phyloP scores from a whole-genome alignment of 1,140 invertebrate species.

The Phocides pigmalion region DNA sequence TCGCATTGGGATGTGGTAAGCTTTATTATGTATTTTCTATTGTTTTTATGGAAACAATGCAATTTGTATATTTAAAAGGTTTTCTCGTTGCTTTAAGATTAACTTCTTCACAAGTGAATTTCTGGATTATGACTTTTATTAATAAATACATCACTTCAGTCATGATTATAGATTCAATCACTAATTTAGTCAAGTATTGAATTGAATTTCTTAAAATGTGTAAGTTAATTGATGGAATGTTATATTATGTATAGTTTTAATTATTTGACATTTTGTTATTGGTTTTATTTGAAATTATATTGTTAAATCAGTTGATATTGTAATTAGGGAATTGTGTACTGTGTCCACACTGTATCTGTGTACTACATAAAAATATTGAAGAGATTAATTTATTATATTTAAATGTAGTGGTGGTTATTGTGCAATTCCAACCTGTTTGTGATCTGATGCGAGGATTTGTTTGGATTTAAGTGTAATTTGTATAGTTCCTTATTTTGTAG shows the following conservation, averaged over 20 bases:
- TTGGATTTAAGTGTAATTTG: slow-evolving; percentile 73
- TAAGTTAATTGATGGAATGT: slow-evolving; percentile 58
- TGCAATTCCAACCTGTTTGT: slow-evolving; percentile 78
- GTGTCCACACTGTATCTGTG: too few species aligned
- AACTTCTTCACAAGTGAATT: slow-evolving; percentile 40
- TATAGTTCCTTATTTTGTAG: slow-evolving; percentile 81
- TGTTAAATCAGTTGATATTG: slow-evolving; percentile 80
- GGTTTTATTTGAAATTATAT: slow-evolving; percentile 71
- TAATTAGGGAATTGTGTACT: slow-evolving; percentile 67
- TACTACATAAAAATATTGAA: slow-evolving; percentile 63
- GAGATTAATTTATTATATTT: slow-evolving; percentile 81
- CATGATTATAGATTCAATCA: slow-evolving; percentile 57
- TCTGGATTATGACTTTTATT: slow-evolving; percentile 48
- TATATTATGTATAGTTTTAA: slow-evolving; percentile 64
- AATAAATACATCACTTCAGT: slow-evolving; percentile 56
- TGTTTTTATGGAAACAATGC: slow-evolving; percentile 61
- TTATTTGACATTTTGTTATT: slow-evolving; percentile 76
- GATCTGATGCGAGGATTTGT: slow-evolving; percentile 77
- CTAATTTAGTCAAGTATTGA: slow-evolving; percentile 57
- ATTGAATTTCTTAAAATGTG: slow-evolving; percentile 53
- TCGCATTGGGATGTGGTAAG: slow-evolving; percentile 63
- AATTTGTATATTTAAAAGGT: slow-evolving; percentile 57
- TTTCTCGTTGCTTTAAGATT: slow-evolving; percentile 54
- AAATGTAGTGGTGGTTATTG: slow-evolving; percentile 71
- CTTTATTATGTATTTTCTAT: slow-evolving; percentile 63